Conservation (phyloP, 2,888 invertebrate species). For the Cheilosia scutellata region DNA sequence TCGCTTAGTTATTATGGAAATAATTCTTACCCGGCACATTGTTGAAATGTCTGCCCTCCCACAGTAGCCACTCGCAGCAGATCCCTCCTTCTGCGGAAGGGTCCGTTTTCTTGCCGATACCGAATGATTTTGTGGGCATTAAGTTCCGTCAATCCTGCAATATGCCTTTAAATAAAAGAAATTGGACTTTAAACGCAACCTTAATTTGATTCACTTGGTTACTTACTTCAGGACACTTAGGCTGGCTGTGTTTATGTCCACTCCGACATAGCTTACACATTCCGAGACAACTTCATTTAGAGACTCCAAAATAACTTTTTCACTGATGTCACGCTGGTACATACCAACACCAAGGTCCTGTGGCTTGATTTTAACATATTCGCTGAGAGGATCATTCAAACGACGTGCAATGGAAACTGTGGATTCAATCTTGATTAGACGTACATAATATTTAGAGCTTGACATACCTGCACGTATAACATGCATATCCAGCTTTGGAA, state of each 20-base stretch:
- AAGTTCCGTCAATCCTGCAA: conserved; percentile 92
- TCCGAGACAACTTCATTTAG: conserved; percentile 93
- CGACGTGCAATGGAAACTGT: conserved; percentile 92
- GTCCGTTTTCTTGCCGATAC: conserved; percentile 89
- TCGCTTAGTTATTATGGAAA: neutral
- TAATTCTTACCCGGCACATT: conserved; percentile 93
- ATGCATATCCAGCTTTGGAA: conserved; percentile 93
- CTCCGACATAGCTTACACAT: conserved; percentile 96
- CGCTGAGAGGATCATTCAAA: conserved; percentile 95
- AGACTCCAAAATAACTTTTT: conserved; percentile 89
- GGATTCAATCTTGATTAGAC: conserved; percentile 7
- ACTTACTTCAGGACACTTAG: conserved; percentile 90
- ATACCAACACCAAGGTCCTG: conserved; percentile 96
- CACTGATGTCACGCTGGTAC: conserved; percentile 96
- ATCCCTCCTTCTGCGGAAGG: conserved; percentile 90
- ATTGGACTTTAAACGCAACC: neutral
- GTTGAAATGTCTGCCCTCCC: conserved; percentile 92
- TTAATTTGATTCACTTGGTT: no score
- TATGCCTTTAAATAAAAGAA: conserved; percentile 85
- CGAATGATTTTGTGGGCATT: conserved; percentile 91
- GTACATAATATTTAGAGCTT: neutral
- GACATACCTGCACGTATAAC: conserved; percentile 89
- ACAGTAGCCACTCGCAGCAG: conserved; percentile 91
- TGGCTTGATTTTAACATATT: conserved; percentile 96
- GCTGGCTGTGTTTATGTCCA: conserved; percentile 95